Evolutionary conservation across 2,888 invertebrate species (phyloP).

Genomic region (Rhagonycha fulva): DNA sequence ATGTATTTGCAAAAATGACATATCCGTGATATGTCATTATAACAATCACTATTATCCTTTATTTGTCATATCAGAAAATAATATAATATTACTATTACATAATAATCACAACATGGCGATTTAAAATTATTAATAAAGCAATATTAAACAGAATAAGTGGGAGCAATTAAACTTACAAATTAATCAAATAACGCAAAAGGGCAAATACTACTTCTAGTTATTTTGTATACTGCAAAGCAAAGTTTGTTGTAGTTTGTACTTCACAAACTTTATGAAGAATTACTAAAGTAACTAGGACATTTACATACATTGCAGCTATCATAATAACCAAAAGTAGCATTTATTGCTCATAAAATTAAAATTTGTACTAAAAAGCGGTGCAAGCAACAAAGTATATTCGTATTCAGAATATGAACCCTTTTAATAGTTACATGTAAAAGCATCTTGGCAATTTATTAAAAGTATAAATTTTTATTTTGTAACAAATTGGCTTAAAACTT

Average conservation of each 20-base stretch:
- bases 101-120: too few relatives aligned
- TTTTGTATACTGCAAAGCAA: not conserved
- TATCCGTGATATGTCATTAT: too few relatives aligned
- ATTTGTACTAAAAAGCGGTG: not conserved
- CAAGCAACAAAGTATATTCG: not conserved
- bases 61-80: too few relatives aligned
- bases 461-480: not conserved
- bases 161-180: not conserved
- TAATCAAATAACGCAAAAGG: not conserved
- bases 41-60: too few relatives aligned
- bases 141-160: too few relatives aligned
- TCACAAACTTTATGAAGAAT: not conserved
- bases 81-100: too few relatives aligned
- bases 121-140: too few relatives aligned
- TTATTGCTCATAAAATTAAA: not conserved
- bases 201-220: not conserved
- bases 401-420: not conserved
- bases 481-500: not conserved
- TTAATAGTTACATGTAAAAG: not conserved
- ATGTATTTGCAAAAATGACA: too few relatives aligned
- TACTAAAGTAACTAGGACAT: not conserved
- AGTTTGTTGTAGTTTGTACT: not conserved
- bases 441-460: not conserved
- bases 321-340: not conserved
- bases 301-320: not conserved